phyloP scores from a whole-genome alignment of 2,797 vertebrate genomes.

The Sebastes itinus region DNA sequence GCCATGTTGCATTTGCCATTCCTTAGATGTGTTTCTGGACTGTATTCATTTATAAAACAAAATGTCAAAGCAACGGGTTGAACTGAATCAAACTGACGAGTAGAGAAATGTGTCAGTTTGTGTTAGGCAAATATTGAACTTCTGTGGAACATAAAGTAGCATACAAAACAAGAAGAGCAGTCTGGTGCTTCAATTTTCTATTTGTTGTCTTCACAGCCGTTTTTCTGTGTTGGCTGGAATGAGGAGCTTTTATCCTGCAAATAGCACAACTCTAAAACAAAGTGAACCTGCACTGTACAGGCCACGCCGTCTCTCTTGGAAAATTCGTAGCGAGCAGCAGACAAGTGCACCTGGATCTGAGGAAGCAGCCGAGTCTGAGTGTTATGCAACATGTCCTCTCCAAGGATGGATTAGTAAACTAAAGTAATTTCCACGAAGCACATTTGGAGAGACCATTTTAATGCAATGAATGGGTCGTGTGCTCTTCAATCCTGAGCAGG shows the following conservation, averaged over 20 bases:
- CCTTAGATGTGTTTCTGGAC: not conserved
- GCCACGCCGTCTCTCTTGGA: not conserved
- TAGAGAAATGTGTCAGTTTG: not conserved
- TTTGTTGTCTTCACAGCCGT: not conserved
- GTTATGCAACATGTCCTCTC: constrained; percentile 69
- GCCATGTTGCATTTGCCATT: not conserved
- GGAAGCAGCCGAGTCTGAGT: constrained; percentile 14
- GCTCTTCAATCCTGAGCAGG: constrained; percentile 26
- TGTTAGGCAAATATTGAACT: not conserved
- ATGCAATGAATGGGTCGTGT: constrained; percentile 37
- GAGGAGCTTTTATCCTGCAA: constrained; percentile 2
- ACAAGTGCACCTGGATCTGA: constrained; percentile 44
- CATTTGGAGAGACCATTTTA: constrained; percentile 60
- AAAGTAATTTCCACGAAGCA: constrained; percentile 67
- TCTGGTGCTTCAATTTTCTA: not conserved
- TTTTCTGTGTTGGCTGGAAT: not conserved
- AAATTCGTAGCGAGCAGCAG: not conserved
- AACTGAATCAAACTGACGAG: not conserved
- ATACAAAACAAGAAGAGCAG: not conserved
- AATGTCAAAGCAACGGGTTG: not conserved
- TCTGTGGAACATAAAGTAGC: not conserved
- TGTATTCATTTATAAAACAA: not conserved
- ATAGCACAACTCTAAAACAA: constrained; percentile 8
- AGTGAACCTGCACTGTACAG: constrained; percentile 1
- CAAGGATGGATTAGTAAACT: constrained; percentile 64